Evolutionary conservation across 2,113 vertebrate species (phyloP), one percentile per base, ranked within the genome.

Genomic region (Siphamia tubifer): DNA sequence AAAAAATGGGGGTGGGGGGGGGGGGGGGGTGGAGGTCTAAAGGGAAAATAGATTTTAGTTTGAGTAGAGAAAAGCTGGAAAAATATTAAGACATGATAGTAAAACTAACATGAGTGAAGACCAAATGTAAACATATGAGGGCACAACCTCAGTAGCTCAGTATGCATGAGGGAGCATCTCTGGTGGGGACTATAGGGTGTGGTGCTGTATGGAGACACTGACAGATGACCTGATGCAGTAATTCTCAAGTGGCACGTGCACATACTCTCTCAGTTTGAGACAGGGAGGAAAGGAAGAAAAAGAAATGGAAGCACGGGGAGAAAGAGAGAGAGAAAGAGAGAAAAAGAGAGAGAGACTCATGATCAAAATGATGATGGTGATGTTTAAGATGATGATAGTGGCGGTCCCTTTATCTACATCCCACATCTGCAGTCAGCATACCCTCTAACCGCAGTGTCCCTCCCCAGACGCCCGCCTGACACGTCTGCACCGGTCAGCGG

Each of bases 401-500:
- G 54, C 15, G 6, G 54, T 27, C 23, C 21, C 40, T 52, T 30
- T 65, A 56, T 62, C 38, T 51, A 30, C 36, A 76, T 60, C 69
- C 45, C 58, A 66, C 27, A 75, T 81, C 68, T 74, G 72, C 48
- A 77, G 85, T 80, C 68, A 75, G 71, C 49, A 19, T 32, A 31
- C 44, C 64, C 74, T 81, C 56, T 45, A 74, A 57, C 80, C 48
- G 71, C 81, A 86, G 65, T 35, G 63, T 78, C 65, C 78, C 78
- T 77, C 77, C 79, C 73, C 60, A 69, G 80, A 80, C 21, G 17
- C 58, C 63, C 17, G 30, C 51, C 62, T 31, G 79, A 72, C 75
- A 72, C n/a, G 70, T 65, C 64, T 70, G 71, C 74, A 67, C 47
- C 12, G 77, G 85, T 84, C 85, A 90, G 86, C 70, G 34, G 77